A percentile compares a stretch with the other conserved stretches of the same genome.
Evolutionary conservation across 2,113 vertebrate genomes (phyloP).

Genomic region (Felis chaus): DNA sequence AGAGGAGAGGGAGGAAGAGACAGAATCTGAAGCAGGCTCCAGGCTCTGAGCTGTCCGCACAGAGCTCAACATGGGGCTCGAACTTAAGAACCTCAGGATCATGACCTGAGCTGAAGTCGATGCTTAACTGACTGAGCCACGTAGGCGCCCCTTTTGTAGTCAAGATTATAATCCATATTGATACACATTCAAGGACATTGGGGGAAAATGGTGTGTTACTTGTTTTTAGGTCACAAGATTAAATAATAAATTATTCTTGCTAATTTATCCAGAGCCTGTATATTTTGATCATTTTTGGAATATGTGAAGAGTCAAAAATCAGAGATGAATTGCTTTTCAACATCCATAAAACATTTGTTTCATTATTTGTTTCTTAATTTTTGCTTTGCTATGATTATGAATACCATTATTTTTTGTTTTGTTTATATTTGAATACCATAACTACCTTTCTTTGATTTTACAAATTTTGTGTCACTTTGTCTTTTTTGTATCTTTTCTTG

Average conservation of each 20-base stretch:
- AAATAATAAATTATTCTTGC: neutral
- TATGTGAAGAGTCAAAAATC: neutral
- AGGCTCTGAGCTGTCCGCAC: too few relatives aligned
- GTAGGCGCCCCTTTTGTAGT: neutral
- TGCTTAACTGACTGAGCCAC: too few relatives aligned
- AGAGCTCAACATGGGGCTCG: too few relatives aligned
- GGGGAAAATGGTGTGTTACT: neutral
- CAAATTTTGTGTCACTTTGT: neutral
- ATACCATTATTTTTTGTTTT: neutral
- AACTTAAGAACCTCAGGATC: too few relatives aligned
- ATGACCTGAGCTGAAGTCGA: too few relatives aligned
- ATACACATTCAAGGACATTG: neutral
- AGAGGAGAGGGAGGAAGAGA: too few relatives aligned
- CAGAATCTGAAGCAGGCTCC: too few relatives aligned
- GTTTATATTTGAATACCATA: neutral
- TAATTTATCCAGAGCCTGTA: neutral
- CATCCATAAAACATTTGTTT: neutral
- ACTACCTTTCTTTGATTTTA: neutral
- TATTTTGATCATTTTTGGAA: neutral
- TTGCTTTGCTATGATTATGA: neutral
- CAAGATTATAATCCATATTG: neutral
- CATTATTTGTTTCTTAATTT: slow-evolving; percentile 3
- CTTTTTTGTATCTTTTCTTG: neutral
- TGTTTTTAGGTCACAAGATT: neutral
- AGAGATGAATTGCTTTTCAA: neutral